These are phyloP conservation scores for Lepidochrysops patricia DNA, from an alignment of 2,888 invertebrate species.

Conservation along the genomic window DNA sequence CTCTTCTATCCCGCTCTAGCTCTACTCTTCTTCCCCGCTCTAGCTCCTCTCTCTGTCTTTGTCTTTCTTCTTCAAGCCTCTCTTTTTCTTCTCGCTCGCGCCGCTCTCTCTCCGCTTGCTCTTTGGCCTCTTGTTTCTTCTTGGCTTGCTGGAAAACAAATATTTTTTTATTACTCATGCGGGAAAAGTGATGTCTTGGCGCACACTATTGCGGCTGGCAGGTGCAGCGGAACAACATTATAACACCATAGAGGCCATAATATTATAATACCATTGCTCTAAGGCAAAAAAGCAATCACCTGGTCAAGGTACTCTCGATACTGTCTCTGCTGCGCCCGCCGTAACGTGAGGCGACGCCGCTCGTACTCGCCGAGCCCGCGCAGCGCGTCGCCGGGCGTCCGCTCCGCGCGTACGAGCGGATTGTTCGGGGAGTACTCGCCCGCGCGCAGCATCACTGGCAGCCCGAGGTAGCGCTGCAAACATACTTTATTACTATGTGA, in stretches of 20 bases:
- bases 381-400: constrained; percentile 58
- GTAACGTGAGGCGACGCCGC: constrained; percentile 62
- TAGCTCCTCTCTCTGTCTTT: constrained; percentile 32
- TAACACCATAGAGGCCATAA: too few species aligned
- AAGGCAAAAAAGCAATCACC: too few species aligned
- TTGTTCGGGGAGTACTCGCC: constrained; percentile 78
- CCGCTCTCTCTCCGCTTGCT: constrained; percentile 50
- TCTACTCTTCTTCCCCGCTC: constrained; percentile 21
- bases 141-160: constrained; percentile 61
- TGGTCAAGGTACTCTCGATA: constrained; percentile 73
- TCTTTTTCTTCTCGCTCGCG: constrained; percentile 53
- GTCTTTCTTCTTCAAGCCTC: constrained; percentile 45
- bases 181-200: too few species aligned
- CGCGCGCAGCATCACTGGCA: constrained; percentile 73
- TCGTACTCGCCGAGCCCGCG: constrained; percentile 77
- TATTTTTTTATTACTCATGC: too few species aligned
- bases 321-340: constrained; percentile 68
- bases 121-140: constrained; percentile 62
- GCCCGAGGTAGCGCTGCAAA: constrained; percentile 56
- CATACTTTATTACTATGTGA: too few species aligned
- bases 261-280: too few species aligned
- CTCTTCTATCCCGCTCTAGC: neutral
- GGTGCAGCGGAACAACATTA: too few species aligned
- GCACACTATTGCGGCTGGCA: too few species aligned
- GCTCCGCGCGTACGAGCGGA: constrained; percentile 62